Evolutionary conservation across 92 coral and sea anemone species (phyloP).

Genomic region (Zoanthus gigantus): DNA sequence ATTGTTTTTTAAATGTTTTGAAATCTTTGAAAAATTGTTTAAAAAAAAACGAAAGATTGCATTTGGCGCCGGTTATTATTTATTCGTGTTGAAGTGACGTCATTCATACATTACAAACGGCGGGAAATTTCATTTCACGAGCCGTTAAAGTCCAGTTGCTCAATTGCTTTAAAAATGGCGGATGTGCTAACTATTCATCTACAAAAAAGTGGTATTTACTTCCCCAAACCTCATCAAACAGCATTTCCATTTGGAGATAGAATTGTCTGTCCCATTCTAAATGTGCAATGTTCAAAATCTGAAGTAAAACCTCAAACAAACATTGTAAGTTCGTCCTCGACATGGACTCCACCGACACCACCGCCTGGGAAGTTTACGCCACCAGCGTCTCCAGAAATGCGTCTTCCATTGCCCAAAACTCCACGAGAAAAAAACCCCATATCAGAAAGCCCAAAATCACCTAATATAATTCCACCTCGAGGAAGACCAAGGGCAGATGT

Average conservation of each 20-base stretch:
- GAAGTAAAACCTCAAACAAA: constrained; percentile 66
- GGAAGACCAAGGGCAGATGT: constrained; percentile 98
- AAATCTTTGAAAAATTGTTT: background rate
- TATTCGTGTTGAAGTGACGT: constrained; percentile 46
- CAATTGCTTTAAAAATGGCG: constrained; percentile 97
- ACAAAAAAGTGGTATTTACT: constrained; percentile 86
- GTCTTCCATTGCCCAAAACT: constrained; percentile 65
- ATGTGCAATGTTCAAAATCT: constrained; percentile 59
- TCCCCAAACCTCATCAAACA: constrained; percentile 84
- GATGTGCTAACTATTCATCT: constrained; percentile 88
- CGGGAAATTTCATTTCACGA: constrained; percentile 87
- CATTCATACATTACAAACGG: constrained; percentile 70
- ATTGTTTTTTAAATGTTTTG: background rate
- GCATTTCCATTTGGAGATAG: constrained; percentile 73
- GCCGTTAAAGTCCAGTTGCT: constrained; percentile 45
- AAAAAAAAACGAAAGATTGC: background rate
- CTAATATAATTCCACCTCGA: constrained; percentile 85
- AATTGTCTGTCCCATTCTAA: constrained; percentile 79
- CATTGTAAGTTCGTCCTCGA: constrained; percentile 80
- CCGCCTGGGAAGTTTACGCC: constrained; percentile 83
- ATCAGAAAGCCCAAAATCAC: constrained; percentile 72
- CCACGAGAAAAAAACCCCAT: constrained; percentile 64
- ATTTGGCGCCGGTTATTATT: constrained; percentile 56
- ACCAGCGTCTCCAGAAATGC: constrained; percentile 73
- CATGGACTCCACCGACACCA: constrained; percentile 95